Evolutionary conservation across 2,797 vertebrate species (phyloP), one percentile per base, ranked within the genome.

Genomic region (Nyctibius grandis): DNA sequence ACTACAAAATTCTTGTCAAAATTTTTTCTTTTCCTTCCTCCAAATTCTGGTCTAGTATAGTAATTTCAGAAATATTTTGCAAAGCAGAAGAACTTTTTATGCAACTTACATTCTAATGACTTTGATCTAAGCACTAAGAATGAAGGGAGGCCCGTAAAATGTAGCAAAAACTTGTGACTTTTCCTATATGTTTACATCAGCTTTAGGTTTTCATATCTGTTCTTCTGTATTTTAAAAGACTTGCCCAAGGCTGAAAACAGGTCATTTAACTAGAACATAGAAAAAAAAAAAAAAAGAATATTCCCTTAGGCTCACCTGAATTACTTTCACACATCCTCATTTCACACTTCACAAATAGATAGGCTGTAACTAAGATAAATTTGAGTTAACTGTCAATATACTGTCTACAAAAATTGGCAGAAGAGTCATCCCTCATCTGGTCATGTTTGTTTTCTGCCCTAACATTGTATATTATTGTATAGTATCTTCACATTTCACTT

Each of bases 231-330:
- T 93, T 83, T 83, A 76, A 76, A 42, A 86, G 8, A 73, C 53
- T 56, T 81, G 19, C 11, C 29, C 9, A 59, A 63, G 7, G 54
- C 47, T 92, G 47, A 87, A 89, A 86, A 59, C 23, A 51, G 60
- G 7, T 61, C 9, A 50, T 45, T 57, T 68, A 85, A 72, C 14
- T 38, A 73, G 31, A 89, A 78, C 2, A 0, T n/a, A 76, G 3
- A n/a, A n/a, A n/a, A n/a, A n/a, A n/a, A 0, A 21, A 28, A 74
- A 64, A 59, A 72, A 15, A 15, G 0, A n/a, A 9, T 29, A 42
- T 12, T 74, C 17, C 38, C 11, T 29, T 36, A 83, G 40, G 20
- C 20, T 67, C 85, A 56, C 10, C 25, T 25, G 11, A 68, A 28
- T 51, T 70, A 77, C 29, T 59, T 83, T 44, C 34, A 80, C 12